A percentile compares a stretch with the other conserved stretches of the same genome.
These are phyloP conservation scores for Eupithecia subfuscata DNA, from an alignment of 2,888 invertebrate genomes.

Conservation along the genomic window DNA sequence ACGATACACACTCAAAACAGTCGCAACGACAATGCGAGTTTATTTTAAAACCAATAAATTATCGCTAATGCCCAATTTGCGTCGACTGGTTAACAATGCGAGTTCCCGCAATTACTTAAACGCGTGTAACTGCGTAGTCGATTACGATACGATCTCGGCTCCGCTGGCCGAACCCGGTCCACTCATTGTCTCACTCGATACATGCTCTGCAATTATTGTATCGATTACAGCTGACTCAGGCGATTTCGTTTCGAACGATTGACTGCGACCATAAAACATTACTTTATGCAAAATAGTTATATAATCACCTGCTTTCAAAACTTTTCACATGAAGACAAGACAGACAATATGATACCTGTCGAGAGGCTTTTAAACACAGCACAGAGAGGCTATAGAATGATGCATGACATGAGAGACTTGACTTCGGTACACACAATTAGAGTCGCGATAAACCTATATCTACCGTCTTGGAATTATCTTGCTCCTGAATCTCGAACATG, in stretches of 20 bases:
- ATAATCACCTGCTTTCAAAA: neutral
- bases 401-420: conserved; percentile 31
- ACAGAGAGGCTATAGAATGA: neutral
- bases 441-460: conserved; percentile 62
- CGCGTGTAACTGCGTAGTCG: conserved; percentile 76
- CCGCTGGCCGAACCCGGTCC: conserved; percentile 59
- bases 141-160: conserved; percentile 77
- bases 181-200: conserved; percentile 79
- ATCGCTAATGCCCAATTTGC: conserved; percentile 84
- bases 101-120: conserved; percentile 84
- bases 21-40: conserved; percentile 76
- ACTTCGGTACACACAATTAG: conserved; percentile 70
- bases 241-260: conserved; percentile 70
- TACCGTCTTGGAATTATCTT: conserved; percentile 57
- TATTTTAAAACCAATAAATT: conserved; percentile 82
- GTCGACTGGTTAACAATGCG: conserved; percentile 81
- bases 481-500: conserved; percentile 56
- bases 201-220: conserved; percentile 79
- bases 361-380: neutral
- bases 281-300: neutral
- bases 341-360: neutral
- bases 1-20: conserved; percentile 79
- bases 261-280: conserved; percentile 75
- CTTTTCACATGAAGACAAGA: neutral
- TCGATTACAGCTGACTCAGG: conserved; percentile 79